Base-by-base conservation (phyloP, 2,113 vertebrate species). In the Eurypyga helias region DNA sequence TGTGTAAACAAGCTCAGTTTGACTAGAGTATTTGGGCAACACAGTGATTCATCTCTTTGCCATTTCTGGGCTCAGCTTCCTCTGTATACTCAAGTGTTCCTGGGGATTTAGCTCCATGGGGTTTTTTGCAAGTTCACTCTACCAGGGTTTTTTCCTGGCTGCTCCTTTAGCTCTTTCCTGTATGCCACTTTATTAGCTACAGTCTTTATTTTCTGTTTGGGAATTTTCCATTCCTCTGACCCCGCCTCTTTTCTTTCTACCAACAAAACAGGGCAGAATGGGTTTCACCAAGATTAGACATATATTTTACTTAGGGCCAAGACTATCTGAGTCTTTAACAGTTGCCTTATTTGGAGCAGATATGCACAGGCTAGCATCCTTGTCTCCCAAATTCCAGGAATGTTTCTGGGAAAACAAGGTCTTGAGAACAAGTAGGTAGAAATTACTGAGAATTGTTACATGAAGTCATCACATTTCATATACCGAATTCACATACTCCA, bases 261-360 rank as follows among this genome's bases (percentile, higher is more conserved):
- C 23, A 71, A 45, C 17, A 93, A 82, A 82, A 62, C 12, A 67
- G 5, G 3, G 5, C 28, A 51, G 26, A 90, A 60, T 1, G 3
- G 7, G 17, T 84, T 93, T 79, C 66, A 89, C 41, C 12, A 72
- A n/a, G 51, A 60, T 43, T 64, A 66, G 46, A 36, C 18, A 57
- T 52, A 18, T 4, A 16, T 84, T 84, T 85, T 83, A 57, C 24
- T 77, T 81, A 43, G 79, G 23, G 26, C 7, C 26, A 61, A 58
- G 17, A 24, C 20, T 61, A 10, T 64, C 15, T 2, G 29, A 62
- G 10, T 67, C 36, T 87, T 90, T 34, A 84, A 49, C 13, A 51
- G 17, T 55, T 91, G 26, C 83, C 72, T 91, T 95, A 75, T 95
- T 94, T 78, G 77, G 89, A 82, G 29, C 38, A 89, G 64, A 41